Conservation (phyloP, 2,888 invertebrate genomes). For the Morpho deidamia region DNA sequence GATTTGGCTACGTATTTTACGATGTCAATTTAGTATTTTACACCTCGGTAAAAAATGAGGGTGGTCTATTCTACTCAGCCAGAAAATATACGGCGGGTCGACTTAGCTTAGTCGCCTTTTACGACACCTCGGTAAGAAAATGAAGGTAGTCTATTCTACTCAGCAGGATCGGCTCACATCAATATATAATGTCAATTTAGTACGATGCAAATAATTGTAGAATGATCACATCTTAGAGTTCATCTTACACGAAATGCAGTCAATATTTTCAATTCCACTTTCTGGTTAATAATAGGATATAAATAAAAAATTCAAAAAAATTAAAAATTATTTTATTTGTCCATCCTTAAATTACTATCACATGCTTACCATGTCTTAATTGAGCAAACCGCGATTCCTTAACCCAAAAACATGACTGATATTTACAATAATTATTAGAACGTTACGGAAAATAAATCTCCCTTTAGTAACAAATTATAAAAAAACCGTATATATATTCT, state of each 20-base stretch:
- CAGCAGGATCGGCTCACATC: background rate
- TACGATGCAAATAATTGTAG: too few species aligned
- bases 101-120: too few species aligned
- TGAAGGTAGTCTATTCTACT: too few species aligned
- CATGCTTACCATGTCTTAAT: slow-evolving; percentile 8
- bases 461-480: background rate
- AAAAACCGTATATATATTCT: too few species aligned
- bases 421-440: background rate
- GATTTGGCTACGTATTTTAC: too few species aligned
- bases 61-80: too few species aligned
- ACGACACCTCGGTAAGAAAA: too few species aligned
- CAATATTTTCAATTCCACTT: background rate
- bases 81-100: too few species aligned
- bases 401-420: background rate
- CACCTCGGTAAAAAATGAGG: too few species aligned
- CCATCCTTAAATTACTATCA: slow-evolving; percentile 8
- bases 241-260: background rate
- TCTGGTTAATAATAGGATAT: background rate
- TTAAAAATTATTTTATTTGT: slow-evolving; percentile 1
- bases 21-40: too few species aligned
- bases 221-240: too few species aligned
- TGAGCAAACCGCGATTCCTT: slow-evolving; percentile 14
- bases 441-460: background rate
- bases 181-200: background rate
- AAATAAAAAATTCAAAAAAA: background rate